These are phyloP conservation scores for Brachyistius frenatus DNA, from an alignment of 2,113 vertebrate genomes.

Conservation along the genomic window DNA sequence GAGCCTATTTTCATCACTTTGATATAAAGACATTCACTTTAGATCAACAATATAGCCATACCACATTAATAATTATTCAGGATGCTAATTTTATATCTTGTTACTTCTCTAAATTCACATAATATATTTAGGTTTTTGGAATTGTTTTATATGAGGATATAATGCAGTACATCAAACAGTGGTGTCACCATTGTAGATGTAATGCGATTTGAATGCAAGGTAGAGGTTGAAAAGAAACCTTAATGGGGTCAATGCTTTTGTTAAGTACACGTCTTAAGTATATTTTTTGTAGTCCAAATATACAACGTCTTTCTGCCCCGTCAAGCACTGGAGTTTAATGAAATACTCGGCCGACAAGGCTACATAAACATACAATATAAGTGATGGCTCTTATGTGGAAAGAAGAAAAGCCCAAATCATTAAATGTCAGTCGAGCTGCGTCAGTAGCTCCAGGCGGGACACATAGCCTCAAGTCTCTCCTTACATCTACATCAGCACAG, in stretches of 20 bases:
- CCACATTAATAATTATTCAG: too few species aligned
- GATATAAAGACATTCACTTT: too few species aligned
- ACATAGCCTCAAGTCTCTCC: slow-evolving; percentile 10
- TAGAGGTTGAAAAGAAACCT: background rate
- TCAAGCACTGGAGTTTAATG: background rate
- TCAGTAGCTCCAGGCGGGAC: slow-evolving; percentile 12
- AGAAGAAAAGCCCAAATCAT: background rate
- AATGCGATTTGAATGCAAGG: background rate
- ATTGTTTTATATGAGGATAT: too few species aligned
- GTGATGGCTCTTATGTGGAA: slow-evolving; percentile 6
- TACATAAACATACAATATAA: background rate
- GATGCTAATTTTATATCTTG: too few species aligned
- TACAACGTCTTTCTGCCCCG: background rate
- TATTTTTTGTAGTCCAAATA: too few species aligned
- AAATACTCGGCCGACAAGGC: background rate
- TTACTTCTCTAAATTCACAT: too few species aligned
- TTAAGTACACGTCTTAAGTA: too few species aligned
- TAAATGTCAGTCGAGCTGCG: slow-evolving; percentile 14
- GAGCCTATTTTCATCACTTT: too few species aligned
- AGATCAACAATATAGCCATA: too few species aligned
- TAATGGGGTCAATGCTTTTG: background rate
- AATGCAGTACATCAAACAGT: background rate
- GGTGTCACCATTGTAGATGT: background rate
- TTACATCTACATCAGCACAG: slow-evolving; percentile 25
- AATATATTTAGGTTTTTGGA: too few species aligned